Evolutionary conservation across 2,113 vertebrate species (phyloP).

Genomic region (Alces alces): DNA sequence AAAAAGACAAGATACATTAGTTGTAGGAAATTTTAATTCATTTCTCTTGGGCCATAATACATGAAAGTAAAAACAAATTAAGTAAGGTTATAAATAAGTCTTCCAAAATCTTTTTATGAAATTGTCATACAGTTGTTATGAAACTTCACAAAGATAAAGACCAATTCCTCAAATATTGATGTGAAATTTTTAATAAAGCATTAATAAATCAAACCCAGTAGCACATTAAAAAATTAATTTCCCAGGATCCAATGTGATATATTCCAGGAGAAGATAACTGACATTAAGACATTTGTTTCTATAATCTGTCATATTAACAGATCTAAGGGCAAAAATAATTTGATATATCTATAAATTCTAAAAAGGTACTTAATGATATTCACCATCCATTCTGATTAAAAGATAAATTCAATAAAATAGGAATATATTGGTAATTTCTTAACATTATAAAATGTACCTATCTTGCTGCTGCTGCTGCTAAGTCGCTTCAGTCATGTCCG

Average conservation of each 20-base stretch:
- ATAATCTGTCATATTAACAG: neutral
- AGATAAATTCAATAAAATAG: neutral
- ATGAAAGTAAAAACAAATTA: neutral
- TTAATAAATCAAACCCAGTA: neutral
- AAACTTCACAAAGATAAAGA: neutral
- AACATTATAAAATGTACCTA: neutral
- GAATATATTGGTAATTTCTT: neutral
- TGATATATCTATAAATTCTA: neutral
- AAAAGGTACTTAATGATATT: neutral
- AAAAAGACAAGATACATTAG: neutral
- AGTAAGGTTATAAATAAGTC: neutral
- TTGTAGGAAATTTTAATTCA: neutral
- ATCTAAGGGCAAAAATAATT: neutral
- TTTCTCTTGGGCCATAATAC: neutral
- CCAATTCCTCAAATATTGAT: neutral
- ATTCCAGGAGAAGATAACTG: neutral
- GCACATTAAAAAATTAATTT: neutral
- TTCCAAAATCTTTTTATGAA: neutral
- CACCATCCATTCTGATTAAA: neutral
- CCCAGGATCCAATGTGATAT: neutral
- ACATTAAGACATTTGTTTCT: neutral
- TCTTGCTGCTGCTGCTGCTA: neutral
- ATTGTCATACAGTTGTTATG: neutral
- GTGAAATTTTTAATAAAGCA: neutral
- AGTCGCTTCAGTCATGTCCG: too few species aligned